Evolutionary conservation across 2,888 invertebrate genomes (phyloP).

Genomic region (Orthonevra nobilis): DNA sequence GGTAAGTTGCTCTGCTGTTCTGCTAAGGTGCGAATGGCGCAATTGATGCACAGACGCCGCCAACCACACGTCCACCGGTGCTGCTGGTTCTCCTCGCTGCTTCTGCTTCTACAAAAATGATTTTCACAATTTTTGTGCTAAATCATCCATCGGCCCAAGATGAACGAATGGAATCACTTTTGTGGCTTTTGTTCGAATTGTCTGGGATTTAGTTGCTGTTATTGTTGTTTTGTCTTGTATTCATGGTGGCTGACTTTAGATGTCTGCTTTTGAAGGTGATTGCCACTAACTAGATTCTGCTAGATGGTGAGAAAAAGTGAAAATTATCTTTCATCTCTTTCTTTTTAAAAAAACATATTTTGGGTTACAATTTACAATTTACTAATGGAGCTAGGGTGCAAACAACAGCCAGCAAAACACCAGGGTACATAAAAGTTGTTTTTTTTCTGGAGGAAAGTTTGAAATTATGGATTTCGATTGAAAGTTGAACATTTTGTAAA

Average conservation of each 20-base stretch:
- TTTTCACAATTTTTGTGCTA: constrained; percentile 67
- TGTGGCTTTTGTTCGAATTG: constrained; percentile 54
- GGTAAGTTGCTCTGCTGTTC: constrained; percentile 28
- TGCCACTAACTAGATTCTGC: constrained; percentile 40
- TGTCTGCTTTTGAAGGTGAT: constrained; percentile 23
- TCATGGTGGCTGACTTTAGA: constrained; percentile 39
- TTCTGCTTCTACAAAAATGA: constrained; percentile 39
- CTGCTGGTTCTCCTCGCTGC: not conserved
- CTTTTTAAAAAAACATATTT: no score
- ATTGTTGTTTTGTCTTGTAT: constrained; percentile 28
- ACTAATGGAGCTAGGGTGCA: no score
- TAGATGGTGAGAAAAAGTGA: no score
- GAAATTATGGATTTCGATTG: no score
- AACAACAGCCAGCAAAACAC: no score
- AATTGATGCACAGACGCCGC: constrained; percentile 67
- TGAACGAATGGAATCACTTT: constrained; percentile 54
- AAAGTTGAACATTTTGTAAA: no score
- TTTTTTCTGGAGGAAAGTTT: no score
- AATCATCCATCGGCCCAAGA: constrained; percentile 48
- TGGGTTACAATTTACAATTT: no score
- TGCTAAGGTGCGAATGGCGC: constrained; percentile 66
- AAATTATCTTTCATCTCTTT: no score
- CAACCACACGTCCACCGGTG: not conserved
- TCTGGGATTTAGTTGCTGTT: constrained; percentile 27
- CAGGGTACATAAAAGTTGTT: no score